Evolutionary conservation across 2,113 vertebrate species (phyloP).

Genomic region (Zapornia atra): DNA sequence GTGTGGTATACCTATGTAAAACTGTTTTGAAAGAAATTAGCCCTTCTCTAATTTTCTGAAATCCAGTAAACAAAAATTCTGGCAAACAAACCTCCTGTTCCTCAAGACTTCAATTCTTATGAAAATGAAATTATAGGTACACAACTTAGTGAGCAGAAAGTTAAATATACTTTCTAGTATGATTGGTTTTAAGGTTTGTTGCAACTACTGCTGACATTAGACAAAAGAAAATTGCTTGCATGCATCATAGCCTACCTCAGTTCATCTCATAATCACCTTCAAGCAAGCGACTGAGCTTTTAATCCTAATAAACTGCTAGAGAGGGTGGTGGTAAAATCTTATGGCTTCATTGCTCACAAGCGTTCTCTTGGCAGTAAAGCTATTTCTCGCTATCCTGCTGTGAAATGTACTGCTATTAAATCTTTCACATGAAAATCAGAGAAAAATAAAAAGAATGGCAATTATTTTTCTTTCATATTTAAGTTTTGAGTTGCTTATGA

Average conservation of each 20-base stretch:
- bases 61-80: not conserved
- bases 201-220: not conserved
- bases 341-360: conserved; percentile 19
- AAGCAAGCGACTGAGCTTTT: not conserved
- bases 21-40: not conserved
- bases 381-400: not conserved
- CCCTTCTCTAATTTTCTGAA: not conserved
- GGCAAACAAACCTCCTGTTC: not conserved
- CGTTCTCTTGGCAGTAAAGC: not conserved
- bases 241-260: not conserved
- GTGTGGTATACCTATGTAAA: not conserved
- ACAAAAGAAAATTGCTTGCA: conserved; percentile 2
- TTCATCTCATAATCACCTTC: conserved; percentile 9
- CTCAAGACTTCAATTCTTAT: not conserved
- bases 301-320: not conserved
- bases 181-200: not conserved
- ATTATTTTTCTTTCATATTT: not conserved
- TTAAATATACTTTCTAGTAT: not conserved
- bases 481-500: not conserved
- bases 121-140: not conserved
- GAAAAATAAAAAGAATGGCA: fast-evolving
- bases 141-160: not conserved
- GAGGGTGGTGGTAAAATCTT: conserved; percentile 3
- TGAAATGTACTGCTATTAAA: conserved; percentile 12
- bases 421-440: not conserved